Conservation (phyloP, 2,888 invertebrate species). For the Athrips mouffetella region DNA sequence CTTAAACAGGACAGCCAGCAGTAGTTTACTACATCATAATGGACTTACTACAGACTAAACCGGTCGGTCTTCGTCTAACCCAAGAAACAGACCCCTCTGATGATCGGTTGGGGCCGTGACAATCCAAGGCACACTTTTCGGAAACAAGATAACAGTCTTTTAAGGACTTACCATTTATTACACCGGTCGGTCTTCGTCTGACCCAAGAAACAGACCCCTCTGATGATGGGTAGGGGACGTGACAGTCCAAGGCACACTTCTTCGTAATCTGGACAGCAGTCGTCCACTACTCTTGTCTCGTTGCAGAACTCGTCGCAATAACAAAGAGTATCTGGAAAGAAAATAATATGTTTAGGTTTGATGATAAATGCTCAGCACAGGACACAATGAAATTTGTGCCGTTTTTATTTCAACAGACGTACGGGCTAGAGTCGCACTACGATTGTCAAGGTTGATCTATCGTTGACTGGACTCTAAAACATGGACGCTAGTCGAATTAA, state of each 20-base stretch:
- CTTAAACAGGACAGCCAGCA: no score
- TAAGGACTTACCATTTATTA: constrained; percentile 17
- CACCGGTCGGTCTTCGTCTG: constrained; percentile 12
- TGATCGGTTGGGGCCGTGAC: no score
- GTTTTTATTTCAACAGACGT: no score
- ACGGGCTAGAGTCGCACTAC: no score
- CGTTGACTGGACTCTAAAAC: no score
- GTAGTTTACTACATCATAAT: no score
- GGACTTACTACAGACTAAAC: constrained; percentile 17
- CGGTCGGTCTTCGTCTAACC: constrained; percentile 9
- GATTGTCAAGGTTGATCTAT: no score
- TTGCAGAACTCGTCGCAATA: constrained; percentile 94
- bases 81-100: no score
- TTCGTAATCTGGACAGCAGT: constrained; percentile 91
- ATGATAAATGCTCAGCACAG: neutral
- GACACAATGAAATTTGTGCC: no score
- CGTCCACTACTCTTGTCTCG: constrained; percentile 81
- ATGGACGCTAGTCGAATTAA: no score
- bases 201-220: neutral
- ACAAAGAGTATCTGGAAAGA: constrained; percentile 82
- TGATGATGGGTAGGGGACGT: neutral
- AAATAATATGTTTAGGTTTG: neutral
- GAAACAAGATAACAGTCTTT: no score
- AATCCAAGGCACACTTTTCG: no score
- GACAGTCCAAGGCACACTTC: constrained; percentile 78